phyloP scores from a whole-genome alignment of 2,113 vertebrate genomes.

The Nothoprocta perdicaria region DNA sequence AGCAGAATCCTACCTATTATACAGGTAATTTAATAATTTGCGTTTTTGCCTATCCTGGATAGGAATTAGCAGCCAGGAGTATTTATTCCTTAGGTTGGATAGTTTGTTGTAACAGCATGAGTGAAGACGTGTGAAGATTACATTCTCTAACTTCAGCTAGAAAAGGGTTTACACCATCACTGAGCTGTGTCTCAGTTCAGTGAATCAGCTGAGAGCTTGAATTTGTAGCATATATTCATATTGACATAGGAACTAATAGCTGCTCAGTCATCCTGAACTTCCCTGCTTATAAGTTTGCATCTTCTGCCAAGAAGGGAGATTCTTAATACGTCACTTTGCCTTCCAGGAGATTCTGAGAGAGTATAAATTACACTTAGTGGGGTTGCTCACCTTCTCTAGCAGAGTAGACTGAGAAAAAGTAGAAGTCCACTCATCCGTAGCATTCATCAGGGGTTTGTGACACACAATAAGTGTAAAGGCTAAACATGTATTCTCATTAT shows the following conservation, averaged over 20 bases:
- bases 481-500: background rate
- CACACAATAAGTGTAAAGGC: background rate
- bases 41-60: background rate
- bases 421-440: background rate
- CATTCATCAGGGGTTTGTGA: background rate
- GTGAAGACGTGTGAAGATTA: background rate
- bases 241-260: background rate
- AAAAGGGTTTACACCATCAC: no score
- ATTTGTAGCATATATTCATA: background rate
- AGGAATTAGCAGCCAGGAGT: background rate
- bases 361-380: background rate
- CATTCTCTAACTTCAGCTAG: background rate
- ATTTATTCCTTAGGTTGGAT: background rate
- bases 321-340: background rate
- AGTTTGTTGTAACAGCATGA: background rate
- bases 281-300: background rate
- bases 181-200: background rate
- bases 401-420: background rate
- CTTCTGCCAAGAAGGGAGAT: background rate
- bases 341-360: background rate
- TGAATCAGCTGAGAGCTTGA: background rate
- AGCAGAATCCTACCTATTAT: background rate
- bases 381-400: background rate
- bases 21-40: background rate
- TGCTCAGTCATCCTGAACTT: background rate